These are phyloP conservation scores for Halcyon smyrnensis DNA, from an alignment of 2,797 vertebrate species.

Conservation along the genomic window DNA sequence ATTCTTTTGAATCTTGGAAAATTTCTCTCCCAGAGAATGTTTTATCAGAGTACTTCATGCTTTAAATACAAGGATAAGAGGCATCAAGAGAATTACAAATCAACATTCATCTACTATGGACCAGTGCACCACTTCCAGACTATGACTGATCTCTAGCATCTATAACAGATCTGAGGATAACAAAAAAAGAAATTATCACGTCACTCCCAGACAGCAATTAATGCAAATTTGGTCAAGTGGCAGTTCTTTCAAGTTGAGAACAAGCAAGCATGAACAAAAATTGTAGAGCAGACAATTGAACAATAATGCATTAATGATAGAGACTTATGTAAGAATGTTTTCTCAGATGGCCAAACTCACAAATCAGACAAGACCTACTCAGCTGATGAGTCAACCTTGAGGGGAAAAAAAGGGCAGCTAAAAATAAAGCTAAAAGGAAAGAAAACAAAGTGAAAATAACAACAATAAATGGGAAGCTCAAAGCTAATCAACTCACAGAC, in stretches of 20 bases:
- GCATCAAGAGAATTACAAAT: neutral
- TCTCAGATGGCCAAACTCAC: constrained; percentile 26
- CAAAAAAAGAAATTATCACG: neutral
- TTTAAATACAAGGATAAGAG: neutral
- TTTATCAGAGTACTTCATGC: neutral
- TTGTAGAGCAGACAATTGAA: constrained; percentile 5
- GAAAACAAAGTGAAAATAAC: constrained; percentile 9
- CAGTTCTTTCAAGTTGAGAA: neutral
- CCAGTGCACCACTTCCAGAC: neutral
- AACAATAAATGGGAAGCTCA: neutral
- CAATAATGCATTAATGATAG: constrained; percentile 17
- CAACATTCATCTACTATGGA: neutral
- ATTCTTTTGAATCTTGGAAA: neutral
- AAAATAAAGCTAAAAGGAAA: constrained; percentile 46
- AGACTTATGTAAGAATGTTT: constrained; percentile 28
- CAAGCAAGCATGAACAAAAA: neutral
- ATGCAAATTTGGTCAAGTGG: neutral
- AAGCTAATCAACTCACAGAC: neutral
- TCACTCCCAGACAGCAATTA: constrained; percentile 21
- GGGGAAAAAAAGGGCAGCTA: neutral
- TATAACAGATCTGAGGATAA: neutral
- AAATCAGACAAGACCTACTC: constrained; percentile 21
- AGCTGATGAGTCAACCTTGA: constrained; percentile 39
- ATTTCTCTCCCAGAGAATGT: neutral
- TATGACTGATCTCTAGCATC: neutral